Evolutionary conservation across 2,797 vertebrate species (phyloP).

Genomic region (Naso thynnoides): DNA sequence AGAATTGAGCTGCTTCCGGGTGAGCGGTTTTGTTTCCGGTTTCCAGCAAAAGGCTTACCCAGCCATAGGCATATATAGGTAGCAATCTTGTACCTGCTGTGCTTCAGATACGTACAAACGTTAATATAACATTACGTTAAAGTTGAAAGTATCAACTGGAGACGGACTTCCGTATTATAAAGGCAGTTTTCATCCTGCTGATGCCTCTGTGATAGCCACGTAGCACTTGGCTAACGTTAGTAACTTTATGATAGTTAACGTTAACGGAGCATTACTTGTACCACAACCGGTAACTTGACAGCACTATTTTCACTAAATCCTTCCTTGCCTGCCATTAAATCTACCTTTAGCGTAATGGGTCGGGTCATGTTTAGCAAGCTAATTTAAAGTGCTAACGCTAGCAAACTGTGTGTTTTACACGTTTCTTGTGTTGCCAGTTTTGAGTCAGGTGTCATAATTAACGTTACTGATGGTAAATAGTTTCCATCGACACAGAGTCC

Average conservation of each 20-base stretch:
- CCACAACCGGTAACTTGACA: neutral
- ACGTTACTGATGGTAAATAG: neutral
- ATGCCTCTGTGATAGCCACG: constrained; percentile 10
- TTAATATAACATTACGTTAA: neutral
- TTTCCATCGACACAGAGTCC: neutral
- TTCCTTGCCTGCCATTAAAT: accelerated
- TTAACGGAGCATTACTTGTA: neutral
- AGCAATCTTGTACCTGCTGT: neutral
- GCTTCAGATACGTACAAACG: neutral
- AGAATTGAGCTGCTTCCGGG: constrained; percentile 55
- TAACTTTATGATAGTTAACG: neutral
- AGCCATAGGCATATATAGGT: neutral
- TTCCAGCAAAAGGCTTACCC: neutral
- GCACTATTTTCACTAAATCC: neutral
- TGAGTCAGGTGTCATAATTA: no score
- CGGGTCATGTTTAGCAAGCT: neutral
- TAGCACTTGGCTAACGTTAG: neutral
- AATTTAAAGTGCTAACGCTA: constrained; percentile 17
- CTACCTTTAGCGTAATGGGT: neutral
- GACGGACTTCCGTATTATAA: neutral
- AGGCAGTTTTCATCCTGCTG: neutral
- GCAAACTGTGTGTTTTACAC: neutral
- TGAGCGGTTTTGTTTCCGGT: neutral
- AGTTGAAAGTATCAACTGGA: no score
- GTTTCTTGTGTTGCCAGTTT: neutral